Base-by-base conservation (phyloP, 2,113 vertebrate species). In the Aegithalos caudatus region DNA sequence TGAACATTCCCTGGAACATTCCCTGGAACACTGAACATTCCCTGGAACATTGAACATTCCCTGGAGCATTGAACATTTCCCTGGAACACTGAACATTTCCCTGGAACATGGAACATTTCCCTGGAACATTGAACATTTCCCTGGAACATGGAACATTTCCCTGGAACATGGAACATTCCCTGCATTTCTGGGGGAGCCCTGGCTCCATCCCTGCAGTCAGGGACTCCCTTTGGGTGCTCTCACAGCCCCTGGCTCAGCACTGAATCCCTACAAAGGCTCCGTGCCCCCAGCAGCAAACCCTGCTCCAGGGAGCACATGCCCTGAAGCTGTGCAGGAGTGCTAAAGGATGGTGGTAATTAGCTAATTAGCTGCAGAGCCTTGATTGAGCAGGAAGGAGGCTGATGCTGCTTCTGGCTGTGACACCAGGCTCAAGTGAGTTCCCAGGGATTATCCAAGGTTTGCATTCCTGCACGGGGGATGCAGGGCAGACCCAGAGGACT, bases 401-500 rank as follows among this genome's bases (percentile, higher is more conserved):
- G 70, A 8, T 51, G 50, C 19, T 40, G 14, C 6, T 37, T 35
- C 27, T 70, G 66, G 9, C 23, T 23, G 37, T 12, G 78, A 37
- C 37, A 12, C 0, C 2, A 33, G 57, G 24, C 4, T 16, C 7
- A 40, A n/a, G 14, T 0, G 10, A 31, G 15, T 8, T 89, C 45
- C 61, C 48, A 1, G 18, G 10, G 24, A 4, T 47, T 4, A 10
- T 21, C 40, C 56, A 0, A 0, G 1, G 15, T n/a, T 33, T 20
- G n/a, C 7, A 1, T 4, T 60, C 35, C 54, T 62, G 40, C 18
- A 1, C 0, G 22, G 8, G 37, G 60, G 58, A 13, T 47, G 48
- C 0, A 6, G 48, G 62, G 14, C 28, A 12, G 20, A 14, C 14
- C 71, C 38, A 6, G 3, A 0, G 6, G 37, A 4, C 0, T 3